These are phyloP conservation scores for Rhyacophila evoluta DNA, from an alignment of 2,888 invertebrate genomes.

Conservation along the genomic window DNA sequence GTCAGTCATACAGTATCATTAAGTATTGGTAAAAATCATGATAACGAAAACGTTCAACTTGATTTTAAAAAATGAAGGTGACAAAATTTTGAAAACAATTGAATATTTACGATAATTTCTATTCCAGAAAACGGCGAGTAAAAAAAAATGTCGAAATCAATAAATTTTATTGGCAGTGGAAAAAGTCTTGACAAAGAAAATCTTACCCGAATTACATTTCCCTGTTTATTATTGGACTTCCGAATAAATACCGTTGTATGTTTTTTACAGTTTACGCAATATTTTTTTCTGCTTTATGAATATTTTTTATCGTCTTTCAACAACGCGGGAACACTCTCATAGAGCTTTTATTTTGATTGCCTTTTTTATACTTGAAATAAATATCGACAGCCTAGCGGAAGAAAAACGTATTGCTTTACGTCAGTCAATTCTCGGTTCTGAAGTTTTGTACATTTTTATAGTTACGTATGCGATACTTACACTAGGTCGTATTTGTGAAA, in stretches of 20 bases:
- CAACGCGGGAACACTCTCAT: conserved; percentile 26
- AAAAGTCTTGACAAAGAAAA: too few relatives aligned
- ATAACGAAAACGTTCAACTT: too few relatives aligned
- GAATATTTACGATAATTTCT: too few relatives aligned
- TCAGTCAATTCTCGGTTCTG: conserved; percentile 9
- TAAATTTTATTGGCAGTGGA: too few relatives aligned
- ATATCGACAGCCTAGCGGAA: conserved; percentile 39
- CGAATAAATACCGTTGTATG: neutral
- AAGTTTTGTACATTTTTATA: neutral
- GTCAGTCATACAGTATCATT: too few relatives aligned
- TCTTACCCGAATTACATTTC: neutral
- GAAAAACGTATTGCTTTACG: conserved; percentile 29
- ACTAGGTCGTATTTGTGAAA: too few relatives aligned
- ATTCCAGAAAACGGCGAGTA: too few relatives aligned
- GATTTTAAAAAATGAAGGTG: too few relatives aligned
- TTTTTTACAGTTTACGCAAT: neutral
- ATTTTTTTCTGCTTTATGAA: conserved; percentile 12
- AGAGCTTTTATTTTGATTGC: conserved; percentile 39
- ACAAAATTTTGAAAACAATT: too few relatives aligned
- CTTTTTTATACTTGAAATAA: conserved; percentile 43
- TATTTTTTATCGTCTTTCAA: conserved; percentile 39
- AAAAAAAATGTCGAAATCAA: too few relatives aligned
- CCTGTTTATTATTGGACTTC: neutral
- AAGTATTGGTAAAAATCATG: too few relatives aligned
- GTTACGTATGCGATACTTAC: neutral